phyloP scores from a whole-genome alignment of 2,797 vertebrate genomes.

The Tragelaphus eurycerus region DNA sequence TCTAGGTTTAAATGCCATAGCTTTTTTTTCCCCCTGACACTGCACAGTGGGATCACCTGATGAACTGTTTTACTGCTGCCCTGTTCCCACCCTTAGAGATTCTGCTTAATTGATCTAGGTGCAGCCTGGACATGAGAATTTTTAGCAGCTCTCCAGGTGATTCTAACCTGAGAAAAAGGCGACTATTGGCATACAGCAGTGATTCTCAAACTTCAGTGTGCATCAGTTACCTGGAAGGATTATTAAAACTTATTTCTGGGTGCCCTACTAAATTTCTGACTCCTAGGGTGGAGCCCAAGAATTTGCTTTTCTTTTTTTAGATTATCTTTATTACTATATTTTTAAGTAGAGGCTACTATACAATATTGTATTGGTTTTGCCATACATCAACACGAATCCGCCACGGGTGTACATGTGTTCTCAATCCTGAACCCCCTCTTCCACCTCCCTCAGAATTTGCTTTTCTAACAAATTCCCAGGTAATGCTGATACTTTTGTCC shows the following conservation, averaged over 20 bases:
- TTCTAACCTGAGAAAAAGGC: neutral
- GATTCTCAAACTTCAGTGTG: neutral
- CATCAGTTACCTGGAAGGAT: neutral
- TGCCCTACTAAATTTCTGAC: neutral
- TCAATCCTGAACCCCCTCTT: no score
- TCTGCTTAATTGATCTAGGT: neutral
- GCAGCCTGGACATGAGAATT: neutral
- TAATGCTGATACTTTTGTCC: neutral
- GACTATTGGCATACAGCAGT: neutral
- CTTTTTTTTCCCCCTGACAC: neutral
- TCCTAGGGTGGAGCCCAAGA: neutral
- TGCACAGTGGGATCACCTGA: neutral
- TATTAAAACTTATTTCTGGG: neutral
- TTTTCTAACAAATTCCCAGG: conserved; percentile 9
- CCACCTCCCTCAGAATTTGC: neutral
- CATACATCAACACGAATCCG: no score
- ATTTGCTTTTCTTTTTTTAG: neutral
- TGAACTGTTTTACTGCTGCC: conserved; percentile 1
- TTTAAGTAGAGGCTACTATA: no score
- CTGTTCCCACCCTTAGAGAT: neutral
- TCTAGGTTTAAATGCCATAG: neutral
- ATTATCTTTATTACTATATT: no score
- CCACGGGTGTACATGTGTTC: no score
- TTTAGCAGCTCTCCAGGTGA: neutral
- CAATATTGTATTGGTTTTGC: no score